Conservation (phyloP, 2,888 invertebrate genomes). For the Epinotia nisella region DNA sequence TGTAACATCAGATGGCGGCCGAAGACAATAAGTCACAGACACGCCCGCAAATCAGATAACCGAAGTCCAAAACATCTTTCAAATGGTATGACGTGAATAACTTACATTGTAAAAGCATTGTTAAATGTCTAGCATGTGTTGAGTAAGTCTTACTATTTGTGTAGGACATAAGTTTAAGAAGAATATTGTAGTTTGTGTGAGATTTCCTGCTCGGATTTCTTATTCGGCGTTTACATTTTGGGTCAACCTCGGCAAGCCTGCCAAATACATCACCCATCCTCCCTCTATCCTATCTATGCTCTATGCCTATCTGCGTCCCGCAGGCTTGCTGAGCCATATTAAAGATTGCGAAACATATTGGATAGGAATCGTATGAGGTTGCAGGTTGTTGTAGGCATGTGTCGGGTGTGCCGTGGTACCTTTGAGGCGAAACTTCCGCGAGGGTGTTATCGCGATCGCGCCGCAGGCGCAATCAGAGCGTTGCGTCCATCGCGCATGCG, state of each 20-base stretch:
- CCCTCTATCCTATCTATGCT: neutral
- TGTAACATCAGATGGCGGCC: constrained; percentile 54
- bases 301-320: neutral
- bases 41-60: constrained; percentile 69
- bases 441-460: constrained; percentile 54
- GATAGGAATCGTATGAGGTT: constrained; percentile 6
- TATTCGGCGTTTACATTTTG: neutral
- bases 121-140: constrained; percentile 27
- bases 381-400: neutral
- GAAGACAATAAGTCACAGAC: constrained; percentile 69
- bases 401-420: constrained; percentile 11
- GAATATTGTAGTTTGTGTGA: constrained; percentile 19
- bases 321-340: neutral
- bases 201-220: constrained; percentile 15
- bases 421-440: constrained; percentile 56
- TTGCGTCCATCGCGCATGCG: constrained; percentile 53
- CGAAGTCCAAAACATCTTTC: constrained; percentile 63
- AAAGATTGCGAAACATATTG: constrained; percentile 5
- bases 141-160: constrained; percentile 41
- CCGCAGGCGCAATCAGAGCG: constrained; percentile 59
- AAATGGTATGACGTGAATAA: constrained; percentile 65
- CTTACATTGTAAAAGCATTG: constrained; percentile 34
- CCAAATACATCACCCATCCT: neutral
- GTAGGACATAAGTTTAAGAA: constrained; percentile 29
- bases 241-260: neutral